These are phyloP conservation scores for Microtus obscurus DNA, from an alignment of 2,797 vertebrate species.

Conservation along the genomic window DNA sequence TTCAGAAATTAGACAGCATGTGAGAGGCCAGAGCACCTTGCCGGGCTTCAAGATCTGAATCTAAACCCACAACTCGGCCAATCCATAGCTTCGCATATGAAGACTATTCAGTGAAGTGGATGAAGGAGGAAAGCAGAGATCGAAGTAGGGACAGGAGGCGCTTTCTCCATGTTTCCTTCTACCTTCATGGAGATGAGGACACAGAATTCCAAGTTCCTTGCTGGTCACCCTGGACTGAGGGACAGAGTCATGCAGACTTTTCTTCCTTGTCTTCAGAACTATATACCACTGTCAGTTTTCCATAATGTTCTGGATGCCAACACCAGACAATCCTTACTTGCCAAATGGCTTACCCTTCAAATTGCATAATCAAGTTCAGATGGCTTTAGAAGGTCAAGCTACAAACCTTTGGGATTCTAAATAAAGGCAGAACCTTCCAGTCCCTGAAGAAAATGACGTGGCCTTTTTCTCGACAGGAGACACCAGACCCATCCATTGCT, in stretches of 20 bases:
- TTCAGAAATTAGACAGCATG: neutral
- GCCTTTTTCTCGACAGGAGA: neutral
- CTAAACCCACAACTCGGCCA: neutral
- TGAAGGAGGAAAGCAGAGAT: neutral
- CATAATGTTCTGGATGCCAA: slow-evolving; percentile 18
- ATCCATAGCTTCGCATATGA: neutral
- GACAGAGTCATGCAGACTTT: neutral
- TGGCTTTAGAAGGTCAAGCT: neutral
- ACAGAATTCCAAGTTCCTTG: neutral
- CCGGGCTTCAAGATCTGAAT: neutral
- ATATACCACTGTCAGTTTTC: neutral
- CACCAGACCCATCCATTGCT: neutral
- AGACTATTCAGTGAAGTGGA: neutral
- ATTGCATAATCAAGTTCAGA: neutral
- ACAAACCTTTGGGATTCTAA: neutral
- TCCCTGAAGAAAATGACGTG: neutral
- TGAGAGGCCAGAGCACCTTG: neutral
- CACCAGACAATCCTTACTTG: neutral
- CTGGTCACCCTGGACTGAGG: neutral
- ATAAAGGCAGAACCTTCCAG: neutral
- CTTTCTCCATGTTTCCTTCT: neutral
- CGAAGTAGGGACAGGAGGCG: too few relatives aligned
- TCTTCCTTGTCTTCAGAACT: neutral
- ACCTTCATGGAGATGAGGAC: neutral
- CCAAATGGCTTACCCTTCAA: neutral